Evolutionary conservation across 1,140 invertebrate species (phyloP).

Genomic region (Hetaerina americana): DNA sequence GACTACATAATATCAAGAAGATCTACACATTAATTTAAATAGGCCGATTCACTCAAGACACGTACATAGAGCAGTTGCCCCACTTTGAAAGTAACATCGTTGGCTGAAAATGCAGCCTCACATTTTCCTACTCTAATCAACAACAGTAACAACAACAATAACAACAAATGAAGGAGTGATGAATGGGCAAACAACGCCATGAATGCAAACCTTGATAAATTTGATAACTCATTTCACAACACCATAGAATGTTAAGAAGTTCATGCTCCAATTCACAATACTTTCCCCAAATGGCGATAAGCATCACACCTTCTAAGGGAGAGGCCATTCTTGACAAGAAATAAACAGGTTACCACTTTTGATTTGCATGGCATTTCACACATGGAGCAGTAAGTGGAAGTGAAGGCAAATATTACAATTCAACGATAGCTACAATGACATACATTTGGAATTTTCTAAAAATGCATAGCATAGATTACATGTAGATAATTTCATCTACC

Average conservation of each 20-base stretch:
- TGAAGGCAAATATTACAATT: background rate
- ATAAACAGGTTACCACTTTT: background rate
- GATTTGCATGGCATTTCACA: background rate
- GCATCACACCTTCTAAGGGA: background rate
- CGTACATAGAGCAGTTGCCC: background rate
- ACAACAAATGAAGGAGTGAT: background rate
- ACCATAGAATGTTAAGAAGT: background rate
- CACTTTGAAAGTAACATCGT: background rate
- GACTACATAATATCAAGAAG: background rate
- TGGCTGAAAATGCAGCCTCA: background rate
- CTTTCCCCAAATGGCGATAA: background rate
- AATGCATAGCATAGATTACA: background rate
- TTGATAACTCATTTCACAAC: background rate
- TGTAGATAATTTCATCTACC: background rate
- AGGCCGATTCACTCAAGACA: background rate
- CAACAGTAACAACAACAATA: background rate
- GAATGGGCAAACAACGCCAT: background rate
- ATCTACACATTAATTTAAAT: background rate
- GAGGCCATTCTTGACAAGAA: background rate
- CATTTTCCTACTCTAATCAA: background rate
- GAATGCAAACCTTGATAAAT: background rate
- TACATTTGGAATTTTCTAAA: background rate
- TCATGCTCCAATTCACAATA: background rate
- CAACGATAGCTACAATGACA: background rate
- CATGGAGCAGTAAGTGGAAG: background rate